Percentiles rank a stretch among this genome's conserved stretches.
These are phyloP conservation scores for Ectemnius continuus DNA, from an alignment of 2,888 invertebrate species.

Conservation along the genomic window DNA sequence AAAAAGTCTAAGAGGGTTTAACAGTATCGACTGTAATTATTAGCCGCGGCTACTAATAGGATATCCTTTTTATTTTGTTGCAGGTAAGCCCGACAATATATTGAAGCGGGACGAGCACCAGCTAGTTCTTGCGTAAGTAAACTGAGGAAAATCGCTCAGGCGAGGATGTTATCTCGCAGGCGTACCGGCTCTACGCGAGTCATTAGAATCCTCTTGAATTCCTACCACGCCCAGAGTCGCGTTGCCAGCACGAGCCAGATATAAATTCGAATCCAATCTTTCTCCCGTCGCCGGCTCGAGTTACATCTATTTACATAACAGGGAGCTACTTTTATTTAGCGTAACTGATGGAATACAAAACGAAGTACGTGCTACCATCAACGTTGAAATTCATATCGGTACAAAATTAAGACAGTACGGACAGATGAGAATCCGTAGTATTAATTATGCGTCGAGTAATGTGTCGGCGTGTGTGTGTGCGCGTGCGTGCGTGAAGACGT, in stretches of 20 bases:
- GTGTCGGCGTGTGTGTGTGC: no score
- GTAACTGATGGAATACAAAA: slow-evolving; percentile 1
- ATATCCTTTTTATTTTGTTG: slow-evolving; percentile 32
- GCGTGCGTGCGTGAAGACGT: no score
- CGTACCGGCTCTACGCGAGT: background rate
- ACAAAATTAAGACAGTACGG: no score
- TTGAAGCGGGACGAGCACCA: background rate
- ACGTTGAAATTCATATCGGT: no score
- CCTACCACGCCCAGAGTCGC: slow-evolving; percentile 49
- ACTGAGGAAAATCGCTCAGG: slow-evolving; percentile 22
- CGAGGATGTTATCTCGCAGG: slow-evolving; percentile 20
- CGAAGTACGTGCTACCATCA: no score
- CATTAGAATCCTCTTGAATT: slow-evolving; percentile 19
- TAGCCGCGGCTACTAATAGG: background rate
- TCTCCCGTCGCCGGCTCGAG: slow-evolving; percentile 28
- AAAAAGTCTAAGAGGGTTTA: no score
- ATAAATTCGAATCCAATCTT: slow-evolving; percentile 47
- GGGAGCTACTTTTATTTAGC: slow-evolving; percentile 7
- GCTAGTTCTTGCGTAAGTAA: background rate
- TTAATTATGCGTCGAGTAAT: no score
- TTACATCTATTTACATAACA: slow-evolving; percentile 48
- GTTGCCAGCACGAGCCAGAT: slow-evolving; percentile 18
- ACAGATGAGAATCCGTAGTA: no score
- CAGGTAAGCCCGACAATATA: slow-evolving; percentile 29
- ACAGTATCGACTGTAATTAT: background rate